phyloP scores from a whole-genome alignment of 2,888 invertebrate genomes.

The Coenonympha glycerion region DNA sequence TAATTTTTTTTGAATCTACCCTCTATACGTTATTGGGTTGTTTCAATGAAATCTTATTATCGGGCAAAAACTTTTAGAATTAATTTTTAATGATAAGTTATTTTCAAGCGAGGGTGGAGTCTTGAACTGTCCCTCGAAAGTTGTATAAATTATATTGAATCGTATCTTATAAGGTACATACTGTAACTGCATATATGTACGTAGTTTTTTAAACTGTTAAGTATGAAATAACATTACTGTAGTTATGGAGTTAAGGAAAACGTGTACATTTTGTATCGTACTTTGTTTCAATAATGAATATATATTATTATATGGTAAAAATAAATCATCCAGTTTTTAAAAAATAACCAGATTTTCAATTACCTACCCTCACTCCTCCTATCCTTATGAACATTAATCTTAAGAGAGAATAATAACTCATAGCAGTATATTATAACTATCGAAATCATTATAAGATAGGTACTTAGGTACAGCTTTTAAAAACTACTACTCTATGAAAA shows the following conservation, averaged over 20 bases:
- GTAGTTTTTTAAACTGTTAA: constrained; percentile 75
- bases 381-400: background rate
- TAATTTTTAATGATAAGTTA: constrained; percentile 42
- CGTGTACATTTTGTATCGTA: constrained; percentile 86
- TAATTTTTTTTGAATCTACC: constrained; percentile 32
- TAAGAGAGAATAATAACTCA: no score
- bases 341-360: constrained; percentile 66
- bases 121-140: constrained; percentile 50
- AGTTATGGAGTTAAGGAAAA: constrained; percentile 72
- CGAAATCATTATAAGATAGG: no score
- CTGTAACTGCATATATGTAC: constrained; percentile 74
- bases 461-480: no score
- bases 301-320: constrained; percentile 82
- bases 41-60: constrained; percentile 55
- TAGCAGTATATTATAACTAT: no score
- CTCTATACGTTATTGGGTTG: constrained; percentile 38
- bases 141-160: constrained; percentile 74
- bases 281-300: constrained; percentile 82
- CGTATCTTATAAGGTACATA: constrained; percentile 58
- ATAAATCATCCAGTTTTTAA: constrained; percentile 80
- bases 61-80: constrained; percentile 56
- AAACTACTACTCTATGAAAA: no score
- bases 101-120: constrained; percentile 40
- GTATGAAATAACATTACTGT: constrained; percentile 72
- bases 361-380: constrained; percentile 31